Evolutionary conservation across 2,888 invertebrate species (phyloP).

Genomic region (Chesias legatella): DNA sequence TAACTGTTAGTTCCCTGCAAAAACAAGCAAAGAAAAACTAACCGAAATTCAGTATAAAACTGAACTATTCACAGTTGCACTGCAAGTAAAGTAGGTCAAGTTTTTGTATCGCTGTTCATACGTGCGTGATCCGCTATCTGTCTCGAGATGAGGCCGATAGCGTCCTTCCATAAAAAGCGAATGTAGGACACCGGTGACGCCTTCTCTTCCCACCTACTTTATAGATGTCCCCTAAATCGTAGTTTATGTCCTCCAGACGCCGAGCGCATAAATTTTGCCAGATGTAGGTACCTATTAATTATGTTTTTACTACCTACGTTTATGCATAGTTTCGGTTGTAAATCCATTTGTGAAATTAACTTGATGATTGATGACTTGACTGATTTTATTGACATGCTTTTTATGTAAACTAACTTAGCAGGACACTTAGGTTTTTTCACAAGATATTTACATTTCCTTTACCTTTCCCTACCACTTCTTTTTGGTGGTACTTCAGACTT

Average conservation of each 20-base stretch:
- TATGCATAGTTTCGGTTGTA: conserved; percentile 1
- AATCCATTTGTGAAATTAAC: too few species aligned
- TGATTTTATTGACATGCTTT: too few species aligned
- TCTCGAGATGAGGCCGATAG: conserved; percentile 64
- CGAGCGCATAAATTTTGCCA: conserved; percentile 12
- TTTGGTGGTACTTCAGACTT: too few species aligned
- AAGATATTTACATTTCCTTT: too few species aligned
- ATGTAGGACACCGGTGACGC: conserved; percentile 67
- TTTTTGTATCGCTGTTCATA: conserved; percentile 58
- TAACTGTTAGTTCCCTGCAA: conserved; percentile 12
- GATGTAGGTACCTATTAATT: conserved; percentile 15
- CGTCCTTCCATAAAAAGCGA: conserved; percentile 72
- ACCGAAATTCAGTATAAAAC: conserved; percentile 18
- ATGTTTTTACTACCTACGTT: conserved; percentile 13
- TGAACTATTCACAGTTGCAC: conserved; percentile 45
- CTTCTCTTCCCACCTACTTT: conserved; percentile 64
- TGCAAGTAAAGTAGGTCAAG: conserved; percentile 58
- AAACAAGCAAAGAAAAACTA: conserved; percentile 14
- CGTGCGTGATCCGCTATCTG: conserved; percentile 69
- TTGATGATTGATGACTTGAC: too few species aligned
- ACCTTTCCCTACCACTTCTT: too few species aligned
- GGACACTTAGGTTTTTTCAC: too few species aligned
- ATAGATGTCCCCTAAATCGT: conserved; percentile 65
- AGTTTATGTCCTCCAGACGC: conserved; percentile 54
- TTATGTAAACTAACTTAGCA: too few species aligned